Evolutionary conservation across 2,113 vertebrate species (phyloP), one percentile per base, ranked within the genome.

Genomic region (Seriola dumerili): DNA sequence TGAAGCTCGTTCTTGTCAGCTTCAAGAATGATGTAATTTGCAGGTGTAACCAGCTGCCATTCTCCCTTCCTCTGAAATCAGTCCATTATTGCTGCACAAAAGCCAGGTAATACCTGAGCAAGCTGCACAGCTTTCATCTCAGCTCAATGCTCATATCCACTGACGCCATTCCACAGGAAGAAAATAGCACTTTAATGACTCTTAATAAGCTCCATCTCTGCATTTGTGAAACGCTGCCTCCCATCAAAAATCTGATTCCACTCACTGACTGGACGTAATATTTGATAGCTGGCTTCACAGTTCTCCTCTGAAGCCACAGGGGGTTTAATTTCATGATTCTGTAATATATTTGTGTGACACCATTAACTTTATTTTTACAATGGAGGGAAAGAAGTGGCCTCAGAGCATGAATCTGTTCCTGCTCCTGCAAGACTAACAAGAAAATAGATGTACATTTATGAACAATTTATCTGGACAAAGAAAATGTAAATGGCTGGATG

Each of bases 151-250:
- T 72, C 29, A 55, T 16, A 16, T 36, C n/a, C 55, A 14, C 50
- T 5, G 50, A 68, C 3, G n/a, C n/a, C 0, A 0, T 21, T n/a
- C 42, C 19, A 34, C 63, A 42, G 63, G 1, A 7, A 48, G 36
- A 42, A 40, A 76, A 52, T 25, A 59, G 9, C 16, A 29, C 59
- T 78, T 82, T 81, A 82, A 84, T 84, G 70, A 59, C 64, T 68
- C 61, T 63, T 87, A 91, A 88, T 83, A 23, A 80, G 40, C 68
- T 78, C 52, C 3, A 3, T 66, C 55, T 72, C 68, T 67, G 79
- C 76, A 52, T 29, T 29, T 58, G 44, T 14, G 55, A 73, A 84
- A 79, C 2, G 0, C 55, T 16, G 52, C 80, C 67, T 50, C 3
- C 48, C 17, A 19, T 50, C 48, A 6, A 50, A 50, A 48, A 48